These are phyloP conservation scores for Cyphomyrus discorhynchus DNA, from an alignment of 2,113 vertebrate genomes.

Conservation along the genomic window DNA sequence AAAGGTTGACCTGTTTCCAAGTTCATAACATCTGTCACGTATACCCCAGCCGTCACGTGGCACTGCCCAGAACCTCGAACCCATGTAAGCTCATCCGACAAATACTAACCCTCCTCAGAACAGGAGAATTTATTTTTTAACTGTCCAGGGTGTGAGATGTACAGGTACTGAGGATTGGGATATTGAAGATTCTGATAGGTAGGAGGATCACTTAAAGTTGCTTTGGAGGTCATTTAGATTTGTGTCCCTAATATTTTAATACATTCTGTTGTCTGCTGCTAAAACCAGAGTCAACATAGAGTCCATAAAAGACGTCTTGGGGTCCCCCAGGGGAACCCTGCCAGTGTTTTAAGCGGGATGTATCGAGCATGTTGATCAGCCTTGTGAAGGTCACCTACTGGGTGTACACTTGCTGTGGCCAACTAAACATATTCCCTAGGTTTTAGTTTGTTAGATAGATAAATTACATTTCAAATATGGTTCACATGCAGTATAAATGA, in stretches of 20 bases:
- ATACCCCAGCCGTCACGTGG: neutral
- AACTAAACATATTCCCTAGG: constrained; percentile 36
- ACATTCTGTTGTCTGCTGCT: neutral
- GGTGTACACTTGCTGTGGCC: neutral
- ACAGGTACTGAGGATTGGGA: neutral
- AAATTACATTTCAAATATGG: neutral
- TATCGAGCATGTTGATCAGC: neutral
- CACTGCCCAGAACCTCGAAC: too few species aligned
- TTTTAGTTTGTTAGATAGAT: neutral
- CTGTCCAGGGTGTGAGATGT: neutral
- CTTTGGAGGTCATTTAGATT: neutral
- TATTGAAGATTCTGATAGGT: neutral
- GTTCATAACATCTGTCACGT: neutral
- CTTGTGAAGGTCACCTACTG: neutral
- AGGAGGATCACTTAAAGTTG: too few species aligned
- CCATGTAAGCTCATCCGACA: neutral
- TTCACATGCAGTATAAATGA: neutral
- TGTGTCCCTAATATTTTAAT: neutral
- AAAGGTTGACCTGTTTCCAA: neutral
- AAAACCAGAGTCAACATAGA: neutral
- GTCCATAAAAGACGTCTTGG: neutral
- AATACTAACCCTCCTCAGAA: neutral
- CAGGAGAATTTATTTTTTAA: neutral
- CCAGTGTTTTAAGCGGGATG: neutral
- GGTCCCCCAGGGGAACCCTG: neutral